Percentiles rank a stretch among this genome's conserved stretches.
phyloP scores from a whole-genome alignment of 2,888 invertebrate species.

The Yponomeuta malinellus region DNA sequence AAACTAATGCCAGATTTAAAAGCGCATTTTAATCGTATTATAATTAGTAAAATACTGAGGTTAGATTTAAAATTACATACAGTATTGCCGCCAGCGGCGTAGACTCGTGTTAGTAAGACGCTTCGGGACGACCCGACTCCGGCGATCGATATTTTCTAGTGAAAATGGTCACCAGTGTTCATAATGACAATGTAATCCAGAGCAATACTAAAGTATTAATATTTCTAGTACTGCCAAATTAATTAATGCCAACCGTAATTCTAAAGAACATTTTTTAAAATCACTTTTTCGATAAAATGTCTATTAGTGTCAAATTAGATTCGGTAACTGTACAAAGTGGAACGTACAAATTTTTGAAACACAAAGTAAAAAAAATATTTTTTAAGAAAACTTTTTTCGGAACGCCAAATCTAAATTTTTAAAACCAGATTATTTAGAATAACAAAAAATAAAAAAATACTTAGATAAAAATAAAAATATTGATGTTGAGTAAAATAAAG shows the following conservation, averaged over 20 bases:
- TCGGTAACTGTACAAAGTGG: constrained; percentile 73
- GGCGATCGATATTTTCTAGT: constrained; percentile 37
- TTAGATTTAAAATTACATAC: constrained; percentile 68
- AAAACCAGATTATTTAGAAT: constrained; percentile 72
- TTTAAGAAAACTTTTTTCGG: constrained; percentile 73
- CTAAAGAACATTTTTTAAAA: constrained; percentile 62
- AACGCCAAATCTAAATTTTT: constrained; percentile 70
- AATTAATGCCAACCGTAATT: constrained; percentile 72
- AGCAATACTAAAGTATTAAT: constrained; percentile 76
- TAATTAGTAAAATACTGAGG: constrained; percentile 73
- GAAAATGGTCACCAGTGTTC: constrained; percentile 63
- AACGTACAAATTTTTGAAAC: constrained; percentile 74
- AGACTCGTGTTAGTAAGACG: constrained; percentile 40
- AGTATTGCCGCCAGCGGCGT: constrained; percentile 64
- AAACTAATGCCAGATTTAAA: constrained; percentile 52
- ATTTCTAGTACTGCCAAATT: constrained; percentile 74
- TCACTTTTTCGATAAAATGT: constrained; percentile 65
- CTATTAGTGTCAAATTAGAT: constrained; percentile 73
- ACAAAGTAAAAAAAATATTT: constrained; percentile 69
- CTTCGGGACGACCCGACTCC: constrained; percentile 32
- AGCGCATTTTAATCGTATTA: constrained; percentile 67
- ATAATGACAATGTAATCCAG: constrained; percentile 73
- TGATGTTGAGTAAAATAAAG: constrained; percentile 67
- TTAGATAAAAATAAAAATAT: constrained; percentile 47
- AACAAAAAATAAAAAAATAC: constrained; percentile 41